Evolutionary conservation across 2,888 invertebrate species (phyloP), one percentile per base, ranked within the genome.

Genomic region (Drosophila planitibia): DNA sequence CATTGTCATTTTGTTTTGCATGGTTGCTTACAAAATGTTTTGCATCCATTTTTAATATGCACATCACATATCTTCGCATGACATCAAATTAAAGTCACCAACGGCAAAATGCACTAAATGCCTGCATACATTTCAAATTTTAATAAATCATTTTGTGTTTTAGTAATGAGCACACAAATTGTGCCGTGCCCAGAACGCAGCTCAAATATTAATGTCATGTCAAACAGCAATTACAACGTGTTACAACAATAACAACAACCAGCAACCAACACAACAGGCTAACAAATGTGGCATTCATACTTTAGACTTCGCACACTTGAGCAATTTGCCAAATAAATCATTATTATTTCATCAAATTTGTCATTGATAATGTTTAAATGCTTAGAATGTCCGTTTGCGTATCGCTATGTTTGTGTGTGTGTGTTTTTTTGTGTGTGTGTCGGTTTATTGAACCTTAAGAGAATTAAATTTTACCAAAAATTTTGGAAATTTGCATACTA

Each of bases 331-430:
- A 85, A 78, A 88, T 89, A 89, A 90, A 88, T 90, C 88, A 87
- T 90, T 90, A 88, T 90, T 90, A 87, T 87, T 90, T 87, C 88
- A 87, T 82, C 87, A 87, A 87, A 87, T 87, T 87, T 87, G 90
- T 90, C 87, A 90, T 83, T 90, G 87, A 87, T 90, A 87, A 80
- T 78, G 84, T 63, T 68, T 37, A 61, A 73, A 60, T 67, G 55
- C 14, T 70, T 53, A 33, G 49, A 39, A 54, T 47, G 37, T 35
- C 35, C 35, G 25, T 41, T 63, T 28, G 22, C 16, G 1, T 7
- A 7, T 14, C 14, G 22, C 14, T 14, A 2, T 65, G 33, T 66
- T 19, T 51, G 32, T 33, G 12, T 33, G 33, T 30, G 30, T 30
- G 3, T 28, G 28, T 28, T 3, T 28, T 28, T 28, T 28, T 28